Evolutionary conservation across 1,140 invertebrate genomes (phyloP).

Genomic region (Heterodera carotae): DNA sequence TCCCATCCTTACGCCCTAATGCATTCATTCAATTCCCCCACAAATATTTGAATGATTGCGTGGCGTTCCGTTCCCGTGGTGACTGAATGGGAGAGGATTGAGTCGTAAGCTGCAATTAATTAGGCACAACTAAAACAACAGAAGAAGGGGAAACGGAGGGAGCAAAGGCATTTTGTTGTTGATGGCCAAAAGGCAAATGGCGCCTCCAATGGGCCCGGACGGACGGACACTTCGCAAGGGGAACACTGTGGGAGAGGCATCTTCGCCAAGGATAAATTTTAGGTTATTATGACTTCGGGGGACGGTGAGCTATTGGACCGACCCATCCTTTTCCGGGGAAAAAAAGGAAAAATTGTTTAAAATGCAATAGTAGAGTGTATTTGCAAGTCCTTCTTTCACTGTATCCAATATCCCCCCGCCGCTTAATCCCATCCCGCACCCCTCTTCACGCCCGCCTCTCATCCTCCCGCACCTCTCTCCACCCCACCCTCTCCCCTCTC

Average conservation of each 20-base stretch:
- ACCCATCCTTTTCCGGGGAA: background rate
- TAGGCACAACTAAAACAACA: background rate
- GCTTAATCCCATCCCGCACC: no score
- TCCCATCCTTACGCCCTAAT: background rate
- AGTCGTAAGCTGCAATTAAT: background rate
- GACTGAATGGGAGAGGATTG: background rate
- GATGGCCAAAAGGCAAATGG: constrained; percentile 19
- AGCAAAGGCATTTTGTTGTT: background rate
- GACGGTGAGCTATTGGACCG: no score
- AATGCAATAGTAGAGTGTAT: no score
- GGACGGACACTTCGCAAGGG: constrained; percentile 24
- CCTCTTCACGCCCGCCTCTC: no score
- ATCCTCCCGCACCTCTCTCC: no score
- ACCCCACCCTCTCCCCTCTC: no score
- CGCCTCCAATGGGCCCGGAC: constrained; percentile 16
- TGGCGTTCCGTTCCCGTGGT: constrained; percentile 1
- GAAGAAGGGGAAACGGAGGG: background rate
- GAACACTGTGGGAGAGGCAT: constrained; percentile 19
- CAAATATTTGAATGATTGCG: background rate
- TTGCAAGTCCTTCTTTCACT: no score
- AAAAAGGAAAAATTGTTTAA: no score
- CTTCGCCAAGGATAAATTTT: constrained; percentile 3
- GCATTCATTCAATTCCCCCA: background rate
- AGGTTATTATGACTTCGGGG: constrained; percentile 19
- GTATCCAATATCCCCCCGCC: no score